Percentiles rank a stretch among this genome's conserved stretches.
These are phyloP conservation scores for Porites lobata DNA, from an alignment of 92 coral and sea anemone genomes.

Conservation along the genomic window DNA sequence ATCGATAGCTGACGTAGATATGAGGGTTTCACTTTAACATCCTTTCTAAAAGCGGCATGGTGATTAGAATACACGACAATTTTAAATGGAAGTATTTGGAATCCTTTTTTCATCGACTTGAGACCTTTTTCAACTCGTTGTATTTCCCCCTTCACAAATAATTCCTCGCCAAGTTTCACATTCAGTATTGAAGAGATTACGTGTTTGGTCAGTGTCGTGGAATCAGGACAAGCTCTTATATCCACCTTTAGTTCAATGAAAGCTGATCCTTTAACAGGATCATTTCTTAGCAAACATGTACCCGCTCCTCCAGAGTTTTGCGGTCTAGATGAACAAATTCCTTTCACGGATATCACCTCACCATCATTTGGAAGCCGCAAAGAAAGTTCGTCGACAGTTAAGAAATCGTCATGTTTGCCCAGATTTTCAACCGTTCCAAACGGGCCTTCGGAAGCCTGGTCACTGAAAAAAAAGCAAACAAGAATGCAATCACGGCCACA, in stretches of 20 bases:
- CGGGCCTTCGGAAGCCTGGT: constrained; percentile 36
- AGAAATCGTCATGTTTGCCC: constrained; percentile 19
- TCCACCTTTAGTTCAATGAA: constrained; percentile 13
- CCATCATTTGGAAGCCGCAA: constrained; percentile 37
- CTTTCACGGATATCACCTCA: constrained; percentile 54
- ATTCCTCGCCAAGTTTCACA: no score
- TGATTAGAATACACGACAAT: constrained; percentile 72
- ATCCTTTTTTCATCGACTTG: constrained; percentile 29
- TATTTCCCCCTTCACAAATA: constrained; percentile 5
- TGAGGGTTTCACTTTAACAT: constrained; percentile 26
- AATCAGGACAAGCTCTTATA: no score
- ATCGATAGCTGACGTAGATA: constrained; percentile 75
- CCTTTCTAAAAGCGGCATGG: constrained; percentile 73
- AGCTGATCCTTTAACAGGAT: constrained; percentile 44
- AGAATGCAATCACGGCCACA: neutral
- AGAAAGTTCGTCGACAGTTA: constrained; percentile 60
- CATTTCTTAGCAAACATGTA: constrained; percentile 60
- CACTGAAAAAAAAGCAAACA: constrained; percentile 21
- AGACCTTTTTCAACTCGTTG: constrained; percentile 41
- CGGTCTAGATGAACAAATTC: constrained; percentile 71
- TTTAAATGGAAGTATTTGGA: constrained; percentile 58
- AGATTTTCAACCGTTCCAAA: constrained; percentile 65
- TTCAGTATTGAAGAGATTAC: no score
- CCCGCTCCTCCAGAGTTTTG: constrained; percentile 50
- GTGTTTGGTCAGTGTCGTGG: no score